Base-by-base conservation (phyloP, 2,888 invertebrate species). In the Oeneis ivallda region DNA sequence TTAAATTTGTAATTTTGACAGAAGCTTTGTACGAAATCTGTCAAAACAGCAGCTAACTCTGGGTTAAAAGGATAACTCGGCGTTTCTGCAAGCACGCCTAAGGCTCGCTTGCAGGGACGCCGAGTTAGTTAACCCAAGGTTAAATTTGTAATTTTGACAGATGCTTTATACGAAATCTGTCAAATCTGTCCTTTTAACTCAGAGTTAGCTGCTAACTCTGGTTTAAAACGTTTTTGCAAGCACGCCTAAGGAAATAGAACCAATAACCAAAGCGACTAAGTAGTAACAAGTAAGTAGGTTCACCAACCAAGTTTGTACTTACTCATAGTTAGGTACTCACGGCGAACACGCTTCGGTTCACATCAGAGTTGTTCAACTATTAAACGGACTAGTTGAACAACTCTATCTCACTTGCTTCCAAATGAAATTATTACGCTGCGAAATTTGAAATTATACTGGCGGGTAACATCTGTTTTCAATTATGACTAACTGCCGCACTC, bases 331-430 rank as follows among this genome's bases (percentile, higher is more conserved):
- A 49, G 10, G 10, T 57, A 39, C 57, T 15, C 41, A 19, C 43
- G 43, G 62, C n/a, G 52, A 60, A 32, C 17, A 37, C 34, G 32
- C 32, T 52, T 11, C 49, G 15, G 34, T 47, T 54, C 37, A 53
- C 43, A 58, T 66, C 50, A 45, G 52, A 57, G 50, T 58, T 66
- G 61, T 54, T 47, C 49, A 57, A 60, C 60, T 60, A 39, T 45
- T 49, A 60, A 49, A 60, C 10, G 17, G 49, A 60, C 63, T 47
- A 45, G 45, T 54, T 56, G 10, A 8, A 47, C 9, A 45, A 45
- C 43, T 58, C 17, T 43, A 41, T 57, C 11, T 19, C 58, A 15
- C 58, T 41, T 6, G 15, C 58, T 32, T 11, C 26, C 32, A 58
- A 32, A 32, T 58, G 45, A 41, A 57, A 43, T 57, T 57, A 57